A percentile compares a stretch with the other conserved stretches of the same genome.
Conservation (phyloP, 2,113 vertebrate genomes). For the Laticauda laticaudata region DNA sequence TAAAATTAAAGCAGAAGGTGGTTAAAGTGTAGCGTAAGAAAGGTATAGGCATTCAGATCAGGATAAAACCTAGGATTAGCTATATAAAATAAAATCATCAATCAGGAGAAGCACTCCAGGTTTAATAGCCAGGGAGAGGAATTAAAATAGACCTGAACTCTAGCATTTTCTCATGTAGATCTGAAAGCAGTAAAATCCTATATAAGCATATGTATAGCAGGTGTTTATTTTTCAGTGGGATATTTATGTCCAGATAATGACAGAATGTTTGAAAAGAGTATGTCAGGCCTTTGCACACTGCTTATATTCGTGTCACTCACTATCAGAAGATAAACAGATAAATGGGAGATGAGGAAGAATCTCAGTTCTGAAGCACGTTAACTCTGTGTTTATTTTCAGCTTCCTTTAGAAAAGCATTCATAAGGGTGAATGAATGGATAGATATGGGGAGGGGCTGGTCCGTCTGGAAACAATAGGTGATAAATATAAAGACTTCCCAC, state of each 20-base stretch:
- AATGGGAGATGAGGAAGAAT: conserved; percentile 52
- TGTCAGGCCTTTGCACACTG: conserved; percentile 58
- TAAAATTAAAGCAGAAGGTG: neutral
- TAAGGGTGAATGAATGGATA: conserved; percentile 29
- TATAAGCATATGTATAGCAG: conserved; percentile 39
- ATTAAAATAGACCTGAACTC: conserved; percentile 25
- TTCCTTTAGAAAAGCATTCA: conserved; percentile 18
- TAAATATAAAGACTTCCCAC: neutral
- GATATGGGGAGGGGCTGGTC: conserved; percentile 13
- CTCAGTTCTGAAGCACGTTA: conserved; percentile 52
- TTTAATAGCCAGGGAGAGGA: neutral
- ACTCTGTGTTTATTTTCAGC: conserved; percentile 16
- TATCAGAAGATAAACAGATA: conserved; percentile 65
- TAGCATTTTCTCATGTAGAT: conserved; percentile 17
- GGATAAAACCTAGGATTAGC: conserved; percentile 2
- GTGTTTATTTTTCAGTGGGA: conserved; percentile 63
- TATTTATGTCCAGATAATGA: conserved; percentile 45
- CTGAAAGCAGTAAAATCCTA: conserved; percentile 42
- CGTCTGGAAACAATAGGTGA: conserved; percentile 1
- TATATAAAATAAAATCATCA: neutral
- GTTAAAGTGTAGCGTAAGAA: neutral
- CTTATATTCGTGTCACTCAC: conserved; percentile 64
- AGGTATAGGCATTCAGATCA: conserved; percentile 7
- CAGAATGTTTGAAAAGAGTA: conserved; percentile 66
- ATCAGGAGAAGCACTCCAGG: neutral